A percentile compares a stretch with the other conserved stretches of the same genome.
Conservation (phyloP, 2,888 invertebrate genomes). For the Pachliopta kotzebuea region DNA sequence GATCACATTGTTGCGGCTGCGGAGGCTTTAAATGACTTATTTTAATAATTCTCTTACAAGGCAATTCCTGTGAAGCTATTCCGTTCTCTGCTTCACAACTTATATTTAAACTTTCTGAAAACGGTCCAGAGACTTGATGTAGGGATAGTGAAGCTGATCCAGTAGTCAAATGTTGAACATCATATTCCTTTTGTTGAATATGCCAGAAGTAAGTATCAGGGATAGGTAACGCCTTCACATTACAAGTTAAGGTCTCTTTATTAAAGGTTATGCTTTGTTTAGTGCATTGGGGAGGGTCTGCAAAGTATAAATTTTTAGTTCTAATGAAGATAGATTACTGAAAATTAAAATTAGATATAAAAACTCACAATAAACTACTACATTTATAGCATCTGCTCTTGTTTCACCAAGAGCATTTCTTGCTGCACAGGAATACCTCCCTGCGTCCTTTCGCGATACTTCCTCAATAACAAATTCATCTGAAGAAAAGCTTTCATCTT, state of each 20-base stretch:
- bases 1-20: conserved; percentile 66
- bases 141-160: conserved; percentile 63
- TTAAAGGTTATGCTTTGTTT: conserved; percentile 55
- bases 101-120: conserved; percentile 56
- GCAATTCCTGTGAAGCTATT: conserved; percentile 63
- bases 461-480: conserved; percentile 55
- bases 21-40: conserved; percentile 64
- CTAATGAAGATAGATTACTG: background rate
- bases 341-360: background rate
- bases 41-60: conserved; percentile 59
- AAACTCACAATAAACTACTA: conserved; percentile 66
- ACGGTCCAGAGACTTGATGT: conserved; percentile 61
- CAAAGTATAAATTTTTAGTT: conserved; percentile 27
- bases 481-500: conserved; percentile 54
- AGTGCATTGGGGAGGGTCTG: conserved; percentile 70
- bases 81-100: conserved; percentile 71
- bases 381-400: conserved; percentile 53
- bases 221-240: conserved; percentile 57
- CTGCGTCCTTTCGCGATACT: conserved; percentile 55
- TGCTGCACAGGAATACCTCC: conserved; percentile 66
- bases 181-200: conserved; percentile 42
- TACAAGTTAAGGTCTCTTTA: conserved; percentile 64
- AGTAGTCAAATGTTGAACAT: conserved; percentile 66
- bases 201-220: conserved; percentile 75
- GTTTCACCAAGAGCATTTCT: conserved; percentile 63